These are phyloP conservation scores for Pheosia gnoma DNA, from an alignment of 2,888 invertebrate species.

Conservation along the genomic window DNA sequence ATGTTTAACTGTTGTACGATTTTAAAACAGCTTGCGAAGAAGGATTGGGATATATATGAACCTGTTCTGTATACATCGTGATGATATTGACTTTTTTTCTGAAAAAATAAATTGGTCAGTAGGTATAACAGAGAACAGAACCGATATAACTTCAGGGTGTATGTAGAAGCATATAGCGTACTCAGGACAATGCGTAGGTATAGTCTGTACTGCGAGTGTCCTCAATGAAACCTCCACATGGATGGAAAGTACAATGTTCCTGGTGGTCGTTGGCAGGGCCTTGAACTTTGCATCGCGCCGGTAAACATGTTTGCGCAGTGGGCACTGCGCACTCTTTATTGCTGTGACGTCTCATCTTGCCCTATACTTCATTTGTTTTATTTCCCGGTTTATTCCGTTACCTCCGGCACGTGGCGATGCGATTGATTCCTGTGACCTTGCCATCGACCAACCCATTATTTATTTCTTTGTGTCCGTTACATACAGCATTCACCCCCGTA, in stretches of 20 bases:
- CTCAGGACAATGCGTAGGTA: not conserved
- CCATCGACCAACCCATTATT: conserved; percentile 18
- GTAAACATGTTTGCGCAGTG: conserved; percentile 81
- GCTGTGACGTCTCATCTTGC: conserved; percentile 62
- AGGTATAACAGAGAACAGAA: too few relatives aligned
- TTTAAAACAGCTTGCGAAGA: not conserved
- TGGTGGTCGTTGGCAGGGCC: conserved; percentile 66
- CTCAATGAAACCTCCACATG: conserved; percentile 31
- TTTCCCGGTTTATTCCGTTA: conserved; percentile 60
- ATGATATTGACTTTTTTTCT: too few relatives aligned
- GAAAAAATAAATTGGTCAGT: too few relatives aligned
- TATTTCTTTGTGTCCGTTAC: too few relatives aligned
- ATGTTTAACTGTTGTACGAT: not conserved
- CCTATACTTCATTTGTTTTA: conserved; percentile 51
- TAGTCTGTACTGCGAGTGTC: conserved; percentile 1
- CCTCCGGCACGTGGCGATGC: conserved; percentile 52
- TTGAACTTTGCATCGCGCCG: conserved; percentile 76
- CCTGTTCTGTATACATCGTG: too few relatives aligned
- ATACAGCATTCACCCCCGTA: too few relatives aligned
- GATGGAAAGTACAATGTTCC: conserved; percentile 64
- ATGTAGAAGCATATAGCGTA: not conserved
- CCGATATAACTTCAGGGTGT: not conserved
- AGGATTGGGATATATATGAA: too few relatives aligned
- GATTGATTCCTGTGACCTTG: conserved; percentile 39
- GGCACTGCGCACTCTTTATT: conserved; percentile 71